Percentiles rank a stretch among this genome's conserved stretches.
Evolutionary conservation across 2,888 invertebrate genomes (phyloP).

Genomic region (Athalia circularis): DNA sequence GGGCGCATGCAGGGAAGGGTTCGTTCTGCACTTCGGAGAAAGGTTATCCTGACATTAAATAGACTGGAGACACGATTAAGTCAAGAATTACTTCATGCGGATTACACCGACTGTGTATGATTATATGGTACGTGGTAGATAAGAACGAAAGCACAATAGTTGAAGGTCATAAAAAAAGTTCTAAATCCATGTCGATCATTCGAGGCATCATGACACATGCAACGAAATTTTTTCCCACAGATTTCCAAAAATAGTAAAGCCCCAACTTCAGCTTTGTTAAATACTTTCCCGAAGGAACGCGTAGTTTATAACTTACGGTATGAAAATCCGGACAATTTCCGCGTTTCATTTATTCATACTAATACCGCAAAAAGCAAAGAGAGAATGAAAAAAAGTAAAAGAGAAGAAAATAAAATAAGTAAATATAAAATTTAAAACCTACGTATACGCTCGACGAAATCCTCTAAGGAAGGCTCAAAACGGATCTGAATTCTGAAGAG

Average conservation of each 20-base stretch:
- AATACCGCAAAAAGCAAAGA: conserved; percentile 21
- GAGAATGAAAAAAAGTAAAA: too few relatives aligned
- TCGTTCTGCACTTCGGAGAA: conserved; percentile 17
- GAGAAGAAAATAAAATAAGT: conserved; percentile 9
- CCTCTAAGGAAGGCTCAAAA: neutral
- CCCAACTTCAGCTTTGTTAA: too few relatives aligned
- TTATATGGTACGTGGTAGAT: too few relatives aligned
- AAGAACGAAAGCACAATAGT: too few relatives aligned
- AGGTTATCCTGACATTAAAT: conserved; percentile 23
- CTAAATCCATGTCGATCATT: too few relatives aligned
- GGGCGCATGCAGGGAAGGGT: too few relatives aligned
- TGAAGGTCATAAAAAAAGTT: too few relatives aligned
- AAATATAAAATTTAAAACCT: conserved; percentile 15
- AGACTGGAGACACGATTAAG: conserved; percentile 18
- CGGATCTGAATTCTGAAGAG: neutral
- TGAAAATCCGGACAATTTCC: conserved; percentile 45
- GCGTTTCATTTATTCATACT: conserved; percentile 43
- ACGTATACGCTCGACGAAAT: neutral
- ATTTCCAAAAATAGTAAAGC: too few relatives aligned
- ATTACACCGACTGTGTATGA: neutral
- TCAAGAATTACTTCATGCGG: neutral
- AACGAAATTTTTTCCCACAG: too few relatives aligned
- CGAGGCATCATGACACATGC: too few relatives aligned
- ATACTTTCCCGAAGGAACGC: neutral
- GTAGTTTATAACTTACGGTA: neutral